A percentile compares a stretch with the other conserved stretches of the same genome.
Evolutionary conservation across 2,888 invertebrate species (phyloP).

Genomic region (Tetragnatha montana): DNA sequence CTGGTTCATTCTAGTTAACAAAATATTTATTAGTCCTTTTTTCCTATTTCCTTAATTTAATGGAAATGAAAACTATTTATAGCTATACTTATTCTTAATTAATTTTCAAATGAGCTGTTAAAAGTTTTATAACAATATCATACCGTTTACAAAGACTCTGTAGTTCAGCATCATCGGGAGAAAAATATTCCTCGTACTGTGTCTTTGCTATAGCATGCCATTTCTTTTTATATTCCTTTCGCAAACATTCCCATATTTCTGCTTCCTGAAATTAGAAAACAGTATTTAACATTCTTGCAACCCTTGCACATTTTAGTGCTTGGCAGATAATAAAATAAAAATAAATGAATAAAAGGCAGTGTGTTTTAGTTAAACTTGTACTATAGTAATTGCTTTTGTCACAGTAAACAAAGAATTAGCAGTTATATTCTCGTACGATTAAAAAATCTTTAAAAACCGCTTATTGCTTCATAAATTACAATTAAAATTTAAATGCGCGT

Average conservation of each 20-base stretch:
- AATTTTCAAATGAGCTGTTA: neutral
- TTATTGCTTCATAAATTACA: too few relatives aligned
- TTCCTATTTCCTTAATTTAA: too few relatives aligned
- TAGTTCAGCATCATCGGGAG: constrained; percentile 28
- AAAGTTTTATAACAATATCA: neutral
- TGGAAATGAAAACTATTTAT: neutral
- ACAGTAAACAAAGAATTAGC: too few relatives aligned
- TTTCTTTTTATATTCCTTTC: constrained; percentile 22
- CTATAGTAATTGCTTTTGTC: too few relatives aligned
- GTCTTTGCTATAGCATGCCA: constrained; percentile 43
- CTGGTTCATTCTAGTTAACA: neutral
- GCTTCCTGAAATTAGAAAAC: constrained; percentile 13
- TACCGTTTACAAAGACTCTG: constrained; percentile 48
- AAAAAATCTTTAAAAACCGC: too few relatives aligned
- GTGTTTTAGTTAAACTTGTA: too few relatives aligned
- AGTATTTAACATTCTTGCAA: too few relatives aligned
- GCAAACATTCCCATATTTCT: constrained; percentile 58
- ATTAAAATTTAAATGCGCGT: too few relatives aligned
- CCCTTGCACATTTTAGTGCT: too few relatives aligned
- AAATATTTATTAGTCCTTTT: neutral
- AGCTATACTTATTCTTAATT: neutral
- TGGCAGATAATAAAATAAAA: too few relatives aligned
- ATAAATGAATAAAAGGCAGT: too few relatives aligned
- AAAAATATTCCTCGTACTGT: constrained; percentile 37
- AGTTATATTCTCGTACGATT: too few relatives aligned